Percentiles rank a stretch among this genome's conserved stretches.
These are phyloP conservation scores for Netelia melanura DNA, from an alignment of 2,888 invertebrate species.

Conservation along the genomic window DNA sequence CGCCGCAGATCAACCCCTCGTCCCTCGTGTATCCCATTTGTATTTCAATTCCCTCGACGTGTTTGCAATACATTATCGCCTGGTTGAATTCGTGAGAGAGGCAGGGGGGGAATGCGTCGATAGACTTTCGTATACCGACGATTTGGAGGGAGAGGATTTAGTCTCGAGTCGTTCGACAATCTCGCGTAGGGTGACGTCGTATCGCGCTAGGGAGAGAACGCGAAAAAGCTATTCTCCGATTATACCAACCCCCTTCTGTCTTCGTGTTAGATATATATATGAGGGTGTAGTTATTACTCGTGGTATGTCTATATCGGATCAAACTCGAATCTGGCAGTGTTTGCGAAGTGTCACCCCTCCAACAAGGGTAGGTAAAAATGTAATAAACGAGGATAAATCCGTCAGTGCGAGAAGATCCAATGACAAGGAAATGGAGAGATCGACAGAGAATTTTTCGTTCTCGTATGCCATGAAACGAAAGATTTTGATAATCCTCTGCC, in stretches of 20 bases:
- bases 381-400: slow-evolving; percentile 62
- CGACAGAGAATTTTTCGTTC: neutral
- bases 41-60: slow-evolving; percentile 37
- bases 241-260: slow-evolving; percentile 40
- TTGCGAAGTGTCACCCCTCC: slow-evolving; percentile 28
- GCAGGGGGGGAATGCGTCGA: slow-evolving; percentile 21
- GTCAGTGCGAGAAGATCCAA: slow-evolving; percentile 23
- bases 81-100: neutral
- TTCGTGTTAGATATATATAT: neutral
- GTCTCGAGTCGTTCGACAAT: slow-evolving; percentile 10
- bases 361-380: slow-evolving; percentile 48
- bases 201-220: slow-evolving; percentile 12
- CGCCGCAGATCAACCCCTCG: no score
- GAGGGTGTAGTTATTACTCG: slow-evolving; percentile 32
- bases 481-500: no score
- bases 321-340: slow-evolving; percentile 48
- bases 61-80: slow-evolving; percentile 8
- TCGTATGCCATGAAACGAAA: neutral
- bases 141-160: neutral
- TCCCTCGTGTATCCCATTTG: neutral
- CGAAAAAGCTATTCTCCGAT: slow-evolving; percentile 48
- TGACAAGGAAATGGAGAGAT: slow-evolving; percentile 6
- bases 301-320: slow-evolving; percentile 59
- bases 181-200: slow-evolving; percentile 27
- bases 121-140: slow-evolving; percentile 21